These are phyloP conservation scores for Drosophila funebris DNA, from an alignment of 1,140 invertebrate genomes.

Conservation along the genomic window DNA sequence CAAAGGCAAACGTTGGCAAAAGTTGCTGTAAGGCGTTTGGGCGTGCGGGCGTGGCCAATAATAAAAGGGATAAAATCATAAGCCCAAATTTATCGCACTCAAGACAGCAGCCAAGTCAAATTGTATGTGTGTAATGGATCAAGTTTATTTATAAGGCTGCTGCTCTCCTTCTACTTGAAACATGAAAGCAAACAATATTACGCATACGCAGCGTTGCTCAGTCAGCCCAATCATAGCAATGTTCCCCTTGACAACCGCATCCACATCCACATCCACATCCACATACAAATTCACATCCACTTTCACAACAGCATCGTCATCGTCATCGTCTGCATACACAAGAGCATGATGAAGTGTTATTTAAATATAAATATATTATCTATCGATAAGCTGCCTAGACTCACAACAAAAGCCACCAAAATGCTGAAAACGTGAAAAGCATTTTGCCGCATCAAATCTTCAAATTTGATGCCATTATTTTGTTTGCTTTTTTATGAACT, in stretches of 20 bases:
- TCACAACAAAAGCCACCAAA: slow-evolving; percentile 25
- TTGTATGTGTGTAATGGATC: slow-evolving; percentile 74
- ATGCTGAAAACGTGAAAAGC: slow-evolving; percentile 54
- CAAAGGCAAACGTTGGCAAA: slow-evolving; percentile 1
- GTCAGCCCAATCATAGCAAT: neutral
- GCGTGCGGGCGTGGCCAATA: slow-evolving; percentile 30
- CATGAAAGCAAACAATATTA: slow-evolving; percentile 78
- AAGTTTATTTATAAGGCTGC: slow-evolving; percentile 75
- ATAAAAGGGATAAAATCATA: slow-evolving; percentile 79
- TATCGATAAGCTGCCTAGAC: slow-evolving; percentile 67
- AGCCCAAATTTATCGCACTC: slow-evolving; percentile 79
- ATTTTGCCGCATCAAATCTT: slow-evolving; percentile 72
- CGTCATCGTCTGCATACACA: slow-evolving; percentile 16
- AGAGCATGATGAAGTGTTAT: slow-evolving; percentile 76
- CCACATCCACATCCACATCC: neutral
- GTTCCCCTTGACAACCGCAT: neutral
- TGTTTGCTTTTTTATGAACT: slow-evolving; percentile 57
- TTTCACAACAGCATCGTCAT: neutral
- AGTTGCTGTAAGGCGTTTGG: neutral
- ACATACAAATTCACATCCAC: neutral
- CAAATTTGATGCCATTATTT: slow-evolving; percentile 73
- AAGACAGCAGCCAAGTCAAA: slow-evolving; percentile 56
- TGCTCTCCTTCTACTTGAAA: slow-evolving; percentile 15
- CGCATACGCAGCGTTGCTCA: slow-evolving; percentile 67
- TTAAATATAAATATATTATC: slow-evolving; percentile 82